These are phyloP conservation scores for Phalacrocorax pelagicus DNA, from an alignment of 2,113 vertebrate species.

Conservation along the genomic window DNA sequence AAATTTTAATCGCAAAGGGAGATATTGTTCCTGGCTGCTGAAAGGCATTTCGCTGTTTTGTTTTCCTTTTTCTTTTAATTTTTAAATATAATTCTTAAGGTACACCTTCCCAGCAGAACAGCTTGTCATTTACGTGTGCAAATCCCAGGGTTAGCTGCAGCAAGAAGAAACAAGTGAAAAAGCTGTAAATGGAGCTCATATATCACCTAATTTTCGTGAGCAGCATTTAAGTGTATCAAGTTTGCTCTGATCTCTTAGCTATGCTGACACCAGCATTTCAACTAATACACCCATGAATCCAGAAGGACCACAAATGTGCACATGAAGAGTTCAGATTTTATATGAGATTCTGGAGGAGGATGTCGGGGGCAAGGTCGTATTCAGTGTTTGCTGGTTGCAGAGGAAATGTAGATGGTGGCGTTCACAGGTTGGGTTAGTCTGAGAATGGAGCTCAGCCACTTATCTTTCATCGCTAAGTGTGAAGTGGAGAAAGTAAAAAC, in stretches of 20 bases:
- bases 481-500: neutral
- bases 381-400: neutral
- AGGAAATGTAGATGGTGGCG: neutral
- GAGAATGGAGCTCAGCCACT: neutral
- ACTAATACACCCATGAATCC: neutral
- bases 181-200: neutral
- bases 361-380: neutral
- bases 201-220: slow-evolving; percentile 4
- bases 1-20: neutral
- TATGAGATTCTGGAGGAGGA: neutral
- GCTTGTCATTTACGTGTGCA: neutral
- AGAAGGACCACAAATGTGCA: neutral
- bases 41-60: neutral
- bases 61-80: neutral
- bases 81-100: neutral
- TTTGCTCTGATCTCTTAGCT: slow-evolving; percentile 16
- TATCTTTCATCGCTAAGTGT: neutral
- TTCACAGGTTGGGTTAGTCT: neutral
- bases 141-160: neutral
- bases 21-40: neutral
- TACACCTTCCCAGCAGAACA: neutral
- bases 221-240: neutral
- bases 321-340: neutral
- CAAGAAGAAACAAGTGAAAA: slow-evolving; percentile 33
- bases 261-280: neutral